Percentiles rank a stretch among this genome's conserved stretches.
Evolutionary conservation across 1,140 invertebrate species (phyloP).

Genomic region (Rhyzopertha dominica): DNA sequence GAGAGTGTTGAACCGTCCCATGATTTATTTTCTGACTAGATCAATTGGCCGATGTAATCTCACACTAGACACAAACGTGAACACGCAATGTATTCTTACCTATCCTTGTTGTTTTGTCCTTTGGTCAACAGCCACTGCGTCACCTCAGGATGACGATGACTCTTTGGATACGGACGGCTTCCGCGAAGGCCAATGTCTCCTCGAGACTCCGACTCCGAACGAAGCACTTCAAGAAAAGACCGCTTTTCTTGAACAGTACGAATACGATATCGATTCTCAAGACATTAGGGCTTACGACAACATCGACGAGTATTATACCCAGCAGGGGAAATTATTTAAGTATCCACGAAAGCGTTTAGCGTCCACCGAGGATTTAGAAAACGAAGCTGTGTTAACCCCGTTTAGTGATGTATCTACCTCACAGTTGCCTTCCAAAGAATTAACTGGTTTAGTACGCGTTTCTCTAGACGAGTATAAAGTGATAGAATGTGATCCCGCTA

Average conservation of each 20-base stretch:
- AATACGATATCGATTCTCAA: constrained; percentile 27
- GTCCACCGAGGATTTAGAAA: constrained; percentile 43
- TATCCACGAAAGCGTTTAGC: constrained; percentile 40
- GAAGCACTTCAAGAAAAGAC: constrained; percentile 18
- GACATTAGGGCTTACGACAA: constrained; percentile 39
- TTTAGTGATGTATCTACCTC: constrained; percentile 27
- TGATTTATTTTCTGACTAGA: constrained; percentile 45
- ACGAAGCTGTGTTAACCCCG: constrained; percentile 31
- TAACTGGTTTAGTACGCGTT: constrained; percentile 33
- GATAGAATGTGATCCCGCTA: constrained; percentile 29
- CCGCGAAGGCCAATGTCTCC: constrained; percentile 45
- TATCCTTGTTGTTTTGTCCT: constrained; percentile 29
- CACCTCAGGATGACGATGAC: constrained; percentile 51
- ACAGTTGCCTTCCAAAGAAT: constrained; percentile 22
- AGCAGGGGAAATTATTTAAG: constrained; percentile 35
- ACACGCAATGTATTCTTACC: constrained; percentile 4
- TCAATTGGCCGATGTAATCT: constrained; percentile 10
- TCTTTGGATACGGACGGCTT: constrained; percentile 51
- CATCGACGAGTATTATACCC: constrained; percentile 38
- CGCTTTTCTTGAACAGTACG: constrained; percentile 13
- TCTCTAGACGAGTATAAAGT: constrained; percentile 33
- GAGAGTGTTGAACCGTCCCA: constrained; percentile 31
- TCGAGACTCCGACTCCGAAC: constrained; percentile 44
- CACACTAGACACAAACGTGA: constrained; percentile 13
- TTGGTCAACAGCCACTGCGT: constrained; percentile 44